Base-by-base conservation (phyloP, 1,140 invertebrate species). In the Cydia strobilella region DNA sequence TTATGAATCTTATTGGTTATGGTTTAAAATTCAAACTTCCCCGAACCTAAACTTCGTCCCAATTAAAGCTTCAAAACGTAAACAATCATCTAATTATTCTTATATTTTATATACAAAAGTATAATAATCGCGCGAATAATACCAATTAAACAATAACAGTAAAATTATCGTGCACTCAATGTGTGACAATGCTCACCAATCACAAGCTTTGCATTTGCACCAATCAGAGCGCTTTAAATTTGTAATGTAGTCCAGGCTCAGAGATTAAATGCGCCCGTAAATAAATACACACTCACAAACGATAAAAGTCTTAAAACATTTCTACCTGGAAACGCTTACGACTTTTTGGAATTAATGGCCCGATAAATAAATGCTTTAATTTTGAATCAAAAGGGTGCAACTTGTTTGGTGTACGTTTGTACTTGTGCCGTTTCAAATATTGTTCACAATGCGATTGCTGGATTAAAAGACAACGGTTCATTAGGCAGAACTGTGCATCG, bases 241-340 rank as follows among this genome's bases (percentile, higher is more conserved):
- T 79, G 81, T 79, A 84, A 83, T 81, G 83, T 79, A 83, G 82
- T 80, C 80, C 83, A 66, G 75, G 75, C 75, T 72, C 76, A 65
- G 77, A 79, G 83, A 84, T 84, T 84, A 83, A 84, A 78, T 80
- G 75, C 62, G 74, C 80, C 80, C 77, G 81, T 84, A 84, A 82
- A 84, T 84, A 84, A 69, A 69, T 59, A 59, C 54, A 9, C 54
- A 23, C 12, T 12, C 6, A 20, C 20, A 59, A 59, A 59, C 48
- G 9, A 23, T 23, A 23, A 59, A 59, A 59, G 54, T 59, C 54
- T 59, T 59, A 59, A 23, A 20, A 59, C 20, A 7, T 1, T 7
- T 59, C 9, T 20, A 59, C 12, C 20, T 59, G 10, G 15, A 20
- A 23, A 20, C 54, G 54, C 54, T 59, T 59, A 23, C 20, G 54